Evolutionary conservation across 2,797 vertebrate genomes (phyloP), one percentile per base, ranked within the genome.

Genomic region (Ceryle rudis): DNA sequence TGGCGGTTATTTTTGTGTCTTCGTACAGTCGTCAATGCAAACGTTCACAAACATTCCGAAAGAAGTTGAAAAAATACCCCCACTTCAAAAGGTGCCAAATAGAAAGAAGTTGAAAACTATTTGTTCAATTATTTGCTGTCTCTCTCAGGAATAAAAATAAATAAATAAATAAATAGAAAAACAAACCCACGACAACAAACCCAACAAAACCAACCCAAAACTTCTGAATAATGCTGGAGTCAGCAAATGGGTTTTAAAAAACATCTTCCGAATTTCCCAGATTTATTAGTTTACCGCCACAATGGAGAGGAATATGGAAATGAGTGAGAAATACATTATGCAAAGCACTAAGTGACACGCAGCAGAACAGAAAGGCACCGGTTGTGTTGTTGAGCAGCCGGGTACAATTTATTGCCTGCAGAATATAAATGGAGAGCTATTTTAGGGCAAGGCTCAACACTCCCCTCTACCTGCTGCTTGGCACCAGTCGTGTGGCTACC

Each of bases 201-300:
- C 29, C 9, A 44, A n/a, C 65, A 46, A 42, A 64, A 26, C 5
- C 11, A 12, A 46, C 46, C 46, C 46, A 11, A 31, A 77, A 44
- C 44, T 75, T 52, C 39, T 88, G 65, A 81, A 57, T 89, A 87
- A 80, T 49, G 71, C 67, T 35, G 58, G 39, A 91, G 61, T 94
- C 95, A 90, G 93, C 87, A 94, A 96, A 88, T 39, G 82, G 72
- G 11, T 51, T 88, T 82, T 73, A 57, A 78, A 89, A 95, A 75
- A n/a, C 58, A 65, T 54, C 82, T 86, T 65, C 29, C 0, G 37
- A 71, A 72, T 91, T 83, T 69, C 87, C 54, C 69, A 74, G 80
- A 93, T 95, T 88, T 81, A 75, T 94, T 85, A 12, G 7, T 78
- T 86, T 88, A 35, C 79, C 2, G 5, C 55, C 41, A 31, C 75